These are phyloP conservation scores for Drosophila gunungcola DNA, from an alignment of 1,140 invertebrate species.

Conservation along the genomic window DNA sequence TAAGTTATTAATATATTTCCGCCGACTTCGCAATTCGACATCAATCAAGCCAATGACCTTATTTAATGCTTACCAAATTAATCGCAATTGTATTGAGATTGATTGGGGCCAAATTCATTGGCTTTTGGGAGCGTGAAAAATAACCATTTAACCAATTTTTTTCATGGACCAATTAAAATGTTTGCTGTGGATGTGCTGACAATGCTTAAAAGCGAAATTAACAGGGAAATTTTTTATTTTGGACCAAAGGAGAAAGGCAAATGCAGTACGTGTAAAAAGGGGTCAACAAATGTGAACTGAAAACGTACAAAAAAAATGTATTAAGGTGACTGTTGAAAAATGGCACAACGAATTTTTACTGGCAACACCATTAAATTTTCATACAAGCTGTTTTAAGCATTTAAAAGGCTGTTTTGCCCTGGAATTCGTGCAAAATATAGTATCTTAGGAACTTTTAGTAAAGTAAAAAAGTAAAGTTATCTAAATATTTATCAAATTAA, in stretches of 20 bases:
- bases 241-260: slow-evolving; percentile 2
- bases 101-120: slow-evolving; percentile 34
- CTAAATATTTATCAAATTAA: too few species aligned
- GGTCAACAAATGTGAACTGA: not conserved
- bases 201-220: slow-evolving; percentile 41
- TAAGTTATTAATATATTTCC: slow-evolving; percentile 66
- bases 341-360: not conserved
- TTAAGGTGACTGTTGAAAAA: not conserved
- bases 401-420: not conserved
- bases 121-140: not conserved
- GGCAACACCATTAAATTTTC: not conserved
- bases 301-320: not conserved
- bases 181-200: slow-evolving; percentile 50
- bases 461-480: too few species aligned
- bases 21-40: slow-evolving; percentile 30
- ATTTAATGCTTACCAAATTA: slow-evolving; percentile 59
- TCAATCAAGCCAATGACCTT: slow-evolving; percentile 59
- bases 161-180: slow-evolving; percentile 57
- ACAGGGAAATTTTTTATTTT: slow-evolving; percentile 37
- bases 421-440: too few species aligned
- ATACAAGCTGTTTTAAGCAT: not conserved
- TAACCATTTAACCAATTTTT: slow-evolving; percentile 23
- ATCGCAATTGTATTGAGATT: slow-evolving; percentile 70
- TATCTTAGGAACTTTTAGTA: not conserved
- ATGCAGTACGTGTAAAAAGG: slow-evolving; percentile 5